Base-by-base conservation (phyloP, 2,888 invertebrate species). In the Teleiodes luculella region DNA sequence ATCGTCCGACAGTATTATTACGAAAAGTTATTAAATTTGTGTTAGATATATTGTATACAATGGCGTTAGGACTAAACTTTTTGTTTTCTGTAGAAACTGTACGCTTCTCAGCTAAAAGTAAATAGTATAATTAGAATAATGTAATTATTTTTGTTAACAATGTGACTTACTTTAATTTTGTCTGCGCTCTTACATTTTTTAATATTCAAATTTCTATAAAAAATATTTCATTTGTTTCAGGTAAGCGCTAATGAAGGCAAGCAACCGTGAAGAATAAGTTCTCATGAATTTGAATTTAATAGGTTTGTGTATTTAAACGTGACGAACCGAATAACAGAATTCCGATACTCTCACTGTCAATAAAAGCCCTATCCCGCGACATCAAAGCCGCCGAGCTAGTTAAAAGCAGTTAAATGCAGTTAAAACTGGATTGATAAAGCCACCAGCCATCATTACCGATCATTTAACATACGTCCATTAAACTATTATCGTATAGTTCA, bases 401-500 rank as follows among this genome's bases (percentile, higher is more conserved):
- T 46, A 14, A 48, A 52, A 48, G 47, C 52, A 36, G 52, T 52
- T 54, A 43, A 52, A 50, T 16, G 11, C 50, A 39, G 55, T 70
- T 75, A 70, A 70, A 60, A 50, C 61, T 55, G 57, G 54, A 57
- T 72, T 73, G 78, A 79, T 81, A 79, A 78, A 76, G 74, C 70
- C 71, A 74, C 77, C 59, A 57, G 62, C 58, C 56, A 55, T 66
- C 63, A 68, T 68, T 66, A 68, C 59, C 60, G 59, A 61, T 61
- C 64, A 70, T 70, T 70, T 70, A 74, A 76, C 70, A 66, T 65
- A 64, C 67, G 57, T 56, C 58, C 73, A 77, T 81, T 79, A 80
- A 77, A 80, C 76, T 76, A 81, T 77, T 78, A 82, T 74, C 74
- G 73, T 77, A 72, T 77, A 74, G 75, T 74, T 68, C 62, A 68